Evolutionary conservation across 2,113 vertebrate genomes (phyloP).

Genomic region (Gnathonemus longibarbis): DNA sequence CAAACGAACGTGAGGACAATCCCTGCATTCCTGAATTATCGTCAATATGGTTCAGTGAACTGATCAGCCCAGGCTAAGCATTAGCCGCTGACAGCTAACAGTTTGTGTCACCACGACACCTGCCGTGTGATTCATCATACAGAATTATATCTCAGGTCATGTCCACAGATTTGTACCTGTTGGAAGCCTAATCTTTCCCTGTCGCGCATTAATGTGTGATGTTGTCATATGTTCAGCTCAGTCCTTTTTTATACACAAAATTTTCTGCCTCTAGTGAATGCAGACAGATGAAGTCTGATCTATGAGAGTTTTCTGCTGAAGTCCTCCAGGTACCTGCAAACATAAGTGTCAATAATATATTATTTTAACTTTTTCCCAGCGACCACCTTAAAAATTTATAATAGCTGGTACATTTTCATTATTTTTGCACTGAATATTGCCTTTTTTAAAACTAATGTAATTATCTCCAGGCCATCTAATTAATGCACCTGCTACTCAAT

Average conservation of each 20-base stretch:
- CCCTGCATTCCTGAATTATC: not conserved
- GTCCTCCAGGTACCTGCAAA: not conserved
- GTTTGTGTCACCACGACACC: not conserved
- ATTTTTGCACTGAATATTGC: not conserved
- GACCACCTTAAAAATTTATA: not conserved
- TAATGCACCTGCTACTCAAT: not conserved
- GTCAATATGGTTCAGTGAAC: not conserved
- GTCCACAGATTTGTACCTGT: slow-evolving; percentile 1
- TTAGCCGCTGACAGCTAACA: not conserved
- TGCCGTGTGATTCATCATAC: not conserved
- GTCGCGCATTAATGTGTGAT: not conserved
- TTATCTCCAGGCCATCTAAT: not conserved
- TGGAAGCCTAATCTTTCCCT: not conserved
- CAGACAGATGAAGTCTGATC: not conserved
- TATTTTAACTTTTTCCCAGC: not conserved
- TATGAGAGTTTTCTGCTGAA: not conserved
- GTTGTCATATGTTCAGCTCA: not conserved
- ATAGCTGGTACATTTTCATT: not conserved
- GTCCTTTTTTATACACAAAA: not conserved
- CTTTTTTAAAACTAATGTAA: not conserved
- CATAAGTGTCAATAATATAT: not conserved
- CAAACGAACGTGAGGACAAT: not conserved
- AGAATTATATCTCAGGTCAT: not conserved
- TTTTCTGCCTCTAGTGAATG: not conserved
- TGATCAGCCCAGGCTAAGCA: not conserved